These are phyloP conservation scores for Volucella inflata DNA, from an alignment of 2,888 invertebrate genomes.

Conservation along the genomic window DNA sequence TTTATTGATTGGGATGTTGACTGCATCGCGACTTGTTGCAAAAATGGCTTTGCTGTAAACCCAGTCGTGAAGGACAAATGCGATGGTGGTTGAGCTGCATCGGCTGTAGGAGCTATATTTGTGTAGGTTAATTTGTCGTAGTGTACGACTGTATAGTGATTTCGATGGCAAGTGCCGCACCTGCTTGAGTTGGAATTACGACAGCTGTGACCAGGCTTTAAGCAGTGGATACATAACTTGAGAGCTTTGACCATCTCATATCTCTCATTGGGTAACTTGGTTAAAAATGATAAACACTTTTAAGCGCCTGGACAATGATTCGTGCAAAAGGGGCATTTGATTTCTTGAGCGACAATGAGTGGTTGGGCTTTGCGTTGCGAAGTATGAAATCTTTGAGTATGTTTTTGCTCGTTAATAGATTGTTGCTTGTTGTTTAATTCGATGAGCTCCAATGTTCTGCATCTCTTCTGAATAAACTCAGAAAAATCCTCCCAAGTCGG, in stretches of 20 bases:
- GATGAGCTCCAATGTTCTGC: constrained; percentile 25
- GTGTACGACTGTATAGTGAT: constrained; percentile 25
- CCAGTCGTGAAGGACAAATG: not conserved
- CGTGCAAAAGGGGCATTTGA: not conserved
- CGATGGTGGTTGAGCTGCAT: not conserved
- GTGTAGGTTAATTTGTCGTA: not conserved
- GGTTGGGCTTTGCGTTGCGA: not conserved
- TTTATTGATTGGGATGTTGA: not conserved
- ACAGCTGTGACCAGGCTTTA: constrained; percentile 19
- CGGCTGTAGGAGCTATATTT: not conserved
- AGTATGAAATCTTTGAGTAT: not conserved
- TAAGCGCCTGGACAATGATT: constrained; percentile 6
- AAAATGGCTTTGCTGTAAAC: not conserved
- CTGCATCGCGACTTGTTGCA: not conserved
- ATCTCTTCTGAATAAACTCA: not conserved
- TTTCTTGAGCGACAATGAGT: constrained; percentile 3
- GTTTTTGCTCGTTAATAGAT: not conserved
- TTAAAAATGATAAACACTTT: not conserved
- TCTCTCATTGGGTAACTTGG: not conserved
- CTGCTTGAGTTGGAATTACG: constrained; percentile 7
- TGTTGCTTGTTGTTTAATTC: constrained; percentile 23
- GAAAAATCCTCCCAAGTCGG: not conserved
- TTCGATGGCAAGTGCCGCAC: constrained; percentile 13
- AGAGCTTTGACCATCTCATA: constrained; percentile 10
- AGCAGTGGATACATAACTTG: constrained; percentile 17